These are phyloP conservation scores for Microctenopoma steveboyesi DNA, from an alignment of 2,797 vertebrate genomes.

Conservation along the genomic window DNA sequence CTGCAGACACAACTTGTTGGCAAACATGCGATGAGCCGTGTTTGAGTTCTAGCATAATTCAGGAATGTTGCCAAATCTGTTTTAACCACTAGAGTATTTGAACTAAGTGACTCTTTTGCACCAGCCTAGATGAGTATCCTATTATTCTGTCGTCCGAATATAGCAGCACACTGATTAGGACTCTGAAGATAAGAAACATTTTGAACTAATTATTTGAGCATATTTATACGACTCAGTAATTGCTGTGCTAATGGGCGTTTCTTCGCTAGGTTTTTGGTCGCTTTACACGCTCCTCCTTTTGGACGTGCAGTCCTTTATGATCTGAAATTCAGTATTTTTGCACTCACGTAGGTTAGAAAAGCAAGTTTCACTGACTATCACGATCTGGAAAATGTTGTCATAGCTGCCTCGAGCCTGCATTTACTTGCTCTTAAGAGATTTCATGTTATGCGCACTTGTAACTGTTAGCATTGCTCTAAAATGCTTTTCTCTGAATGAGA, in stretches of 20 bases:
- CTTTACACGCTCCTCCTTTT: neutral
- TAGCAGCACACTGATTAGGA: neutral
- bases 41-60: slow-evolving; percentile 7
- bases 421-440: neutral
- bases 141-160: neutral
- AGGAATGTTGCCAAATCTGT: neutral
- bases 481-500: neutral
- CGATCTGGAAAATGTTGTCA: neutral
- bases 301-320: neutral
- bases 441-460: neutral
- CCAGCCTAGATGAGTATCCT: neutral
- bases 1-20: slow-evolving; percentile 23
- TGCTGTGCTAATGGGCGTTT: slow-evolving; percentile 12
- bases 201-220: neutral
- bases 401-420: neutral
- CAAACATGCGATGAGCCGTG: neutral
- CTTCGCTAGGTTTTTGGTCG: slow-evolving; percentile 9
- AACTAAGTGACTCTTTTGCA: neutral
- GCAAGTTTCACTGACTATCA: neutral
- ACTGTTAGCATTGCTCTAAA: neutral
- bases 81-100: neutral
- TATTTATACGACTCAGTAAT: neutral
- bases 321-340: neutral
- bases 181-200: slow-evolving; percentile 6
- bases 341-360: neutral